phyloP scores from a whole-genome alignment of 2,113 vertebrate genomes.

The Ranitomeya variabilis region DNA sequence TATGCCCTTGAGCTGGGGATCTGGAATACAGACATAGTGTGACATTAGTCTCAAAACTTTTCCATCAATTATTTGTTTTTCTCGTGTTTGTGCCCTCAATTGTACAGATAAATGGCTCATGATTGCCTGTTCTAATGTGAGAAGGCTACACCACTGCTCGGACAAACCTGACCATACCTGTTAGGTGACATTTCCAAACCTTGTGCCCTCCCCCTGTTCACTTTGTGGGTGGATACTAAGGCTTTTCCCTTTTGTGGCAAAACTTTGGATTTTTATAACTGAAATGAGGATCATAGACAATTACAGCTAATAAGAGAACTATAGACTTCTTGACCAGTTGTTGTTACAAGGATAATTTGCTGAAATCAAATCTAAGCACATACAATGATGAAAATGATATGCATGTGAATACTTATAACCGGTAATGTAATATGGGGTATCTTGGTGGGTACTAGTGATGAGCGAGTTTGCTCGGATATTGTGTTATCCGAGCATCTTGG shows the following conservation, averaged over 20 bases:
- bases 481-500: too few relatives aligned
- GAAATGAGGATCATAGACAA: too few relatives aligned
- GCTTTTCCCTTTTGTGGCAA: background rate
- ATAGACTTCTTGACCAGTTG: background rate
- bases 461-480: too few relatives aligned
- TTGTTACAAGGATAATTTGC: background rate
- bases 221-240: background rate
- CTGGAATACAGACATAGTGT: constrained; percentile 83
- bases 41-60: constrained; percentile 69
- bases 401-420: background rate
- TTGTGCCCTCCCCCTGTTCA: constrained; percentile 1
- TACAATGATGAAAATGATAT: too few relatives aligned
- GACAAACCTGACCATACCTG: constrained; percentile 19
- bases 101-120: background rate
- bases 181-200: constrained; percentile 28
- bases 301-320: background rate
- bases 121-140: background rate
- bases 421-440: background rate
- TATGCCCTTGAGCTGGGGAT: constrained; percentile 99
- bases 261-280: background rate
- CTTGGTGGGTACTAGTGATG: background rate
- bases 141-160: background rate
- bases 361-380: background rate
- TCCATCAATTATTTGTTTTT: constrained; percentile 59
- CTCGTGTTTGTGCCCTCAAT: constrained; percentile 51